These are phyloP conservation scores for Paedocypris micromegethes DNA, from an alignment of 2,797 vertebrate genomes.

Conservation along the genomic window DNA sequence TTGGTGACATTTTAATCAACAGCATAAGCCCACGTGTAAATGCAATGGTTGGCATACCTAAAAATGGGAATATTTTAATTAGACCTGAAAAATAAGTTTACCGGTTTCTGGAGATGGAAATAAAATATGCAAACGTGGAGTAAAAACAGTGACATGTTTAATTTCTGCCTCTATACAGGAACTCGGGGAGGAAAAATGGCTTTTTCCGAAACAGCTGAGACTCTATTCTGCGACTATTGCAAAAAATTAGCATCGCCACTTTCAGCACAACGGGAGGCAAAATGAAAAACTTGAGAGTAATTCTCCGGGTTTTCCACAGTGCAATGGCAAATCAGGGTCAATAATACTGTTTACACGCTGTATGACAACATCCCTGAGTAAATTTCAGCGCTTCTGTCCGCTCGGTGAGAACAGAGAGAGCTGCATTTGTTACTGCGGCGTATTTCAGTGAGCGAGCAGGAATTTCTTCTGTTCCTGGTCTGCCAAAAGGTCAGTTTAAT, in stretches of 20 bases:
- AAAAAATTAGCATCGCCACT: background rate
- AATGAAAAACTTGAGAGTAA: background rate
- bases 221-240: background rate
- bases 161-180: no score
- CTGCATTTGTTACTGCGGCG: conserved; percentile 20
- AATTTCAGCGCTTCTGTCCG: conserved; percentile 16
- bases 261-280: background rate
- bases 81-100: no score
- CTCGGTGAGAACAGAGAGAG: conserved; percentile 17
- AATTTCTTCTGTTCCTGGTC: conserved; percentile 30
- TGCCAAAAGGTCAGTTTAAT: conserved; percentile 46
- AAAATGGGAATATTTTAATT: no score
- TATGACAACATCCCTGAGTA: conserved; percentile 12
- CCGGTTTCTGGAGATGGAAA: no score
- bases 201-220: background rate
- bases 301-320: background rate
- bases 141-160: no score
- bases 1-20: no score
- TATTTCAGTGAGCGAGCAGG: conserved; percentile 29
- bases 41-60: no score
- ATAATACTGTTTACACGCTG: conserved; percentile 16
- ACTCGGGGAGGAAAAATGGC: background rate
- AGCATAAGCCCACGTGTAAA: no score
- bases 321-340: conserved; percentile 9
- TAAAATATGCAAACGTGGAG: no score